phyloP scores from a whole-genome alignment of 2,797 vertebrate species.

The Aphelocoma californica region DNA sequence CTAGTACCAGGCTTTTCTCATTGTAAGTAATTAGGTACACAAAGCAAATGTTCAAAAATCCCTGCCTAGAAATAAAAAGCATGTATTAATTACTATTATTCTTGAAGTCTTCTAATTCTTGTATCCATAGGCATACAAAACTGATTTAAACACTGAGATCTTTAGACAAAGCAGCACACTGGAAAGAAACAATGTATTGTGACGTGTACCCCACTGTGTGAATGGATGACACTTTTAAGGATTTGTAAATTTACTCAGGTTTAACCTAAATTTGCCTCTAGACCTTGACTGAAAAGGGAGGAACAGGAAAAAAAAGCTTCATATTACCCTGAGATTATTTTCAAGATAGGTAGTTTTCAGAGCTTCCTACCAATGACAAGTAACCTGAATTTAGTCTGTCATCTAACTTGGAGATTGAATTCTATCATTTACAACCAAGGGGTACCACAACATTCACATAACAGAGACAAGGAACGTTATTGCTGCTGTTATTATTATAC shows the following conservation, averaged over 20 bases:
- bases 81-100: background rate
- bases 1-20: background rate
- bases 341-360: background rate
- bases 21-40: background rate
- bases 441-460: rapidly evolving
- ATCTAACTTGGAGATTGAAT: background rate
- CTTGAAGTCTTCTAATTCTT: background rate
- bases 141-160: background rate
- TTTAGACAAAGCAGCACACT: background rate
- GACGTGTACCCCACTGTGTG: rapidly evolving
- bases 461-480: background rate
- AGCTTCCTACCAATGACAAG: background rate
- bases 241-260: background rate
- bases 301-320: background rate
- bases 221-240: background rate
- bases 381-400: background rate
- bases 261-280: background rate
- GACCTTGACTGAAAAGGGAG: background rate
- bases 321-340: background rate
- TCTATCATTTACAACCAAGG: background rate
- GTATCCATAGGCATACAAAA: background rate
- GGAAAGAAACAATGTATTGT: background rate
- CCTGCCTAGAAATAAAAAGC: background rate
- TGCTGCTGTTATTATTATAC: background rate
- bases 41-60: background rate